Evolutionary conservation across 2,888 invertebrate species (phyloP).

Genomic region (Diachrysia chrysitis): DNA sequence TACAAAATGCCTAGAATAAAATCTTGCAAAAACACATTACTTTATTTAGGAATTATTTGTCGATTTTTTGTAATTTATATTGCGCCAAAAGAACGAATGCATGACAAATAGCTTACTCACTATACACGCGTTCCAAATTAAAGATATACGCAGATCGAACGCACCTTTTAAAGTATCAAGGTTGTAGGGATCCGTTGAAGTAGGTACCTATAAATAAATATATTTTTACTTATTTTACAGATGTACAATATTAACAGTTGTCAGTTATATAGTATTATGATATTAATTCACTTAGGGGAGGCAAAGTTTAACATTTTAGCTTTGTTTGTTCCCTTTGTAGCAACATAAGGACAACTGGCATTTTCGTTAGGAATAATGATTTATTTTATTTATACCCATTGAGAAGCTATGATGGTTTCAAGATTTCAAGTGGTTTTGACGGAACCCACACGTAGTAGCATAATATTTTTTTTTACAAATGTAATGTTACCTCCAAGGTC

Average conservation of each 20-base stretch:
- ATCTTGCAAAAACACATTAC: slow-evolving; percentile 26
- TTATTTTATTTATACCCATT: not conserved
- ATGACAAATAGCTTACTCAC: slow-evolving; percentile 52
- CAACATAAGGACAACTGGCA: not conserved
- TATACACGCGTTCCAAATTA: slow-evolving; percentile 60
- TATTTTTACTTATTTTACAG: slow-evolving; percentile 4
- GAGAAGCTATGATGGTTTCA: slow-evolving; percentile 3
- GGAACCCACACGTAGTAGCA: slow-evolving; percentile 25
- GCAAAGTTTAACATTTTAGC: not conserved
- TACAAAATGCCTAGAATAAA: slow-evolving; percentile 33
- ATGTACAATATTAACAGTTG: not conserved
- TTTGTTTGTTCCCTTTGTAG: not conserved
- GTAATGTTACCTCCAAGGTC: slow-evolving; percentile 40
- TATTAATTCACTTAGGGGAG: too few species aligned
- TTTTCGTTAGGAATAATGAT: slow-evolving; percentile 4
- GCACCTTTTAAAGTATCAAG: slow-evolving; percentile 64
- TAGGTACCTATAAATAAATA: not conserved
- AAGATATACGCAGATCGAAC: slow-evolving; percentile 58
- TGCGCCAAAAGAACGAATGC: slow-evolving; percentile 44
- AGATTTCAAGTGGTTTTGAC: slow-evolving; percentile 13
- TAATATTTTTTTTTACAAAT: slow-evolving; percentile 25
- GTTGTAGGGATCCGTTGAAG: slow-evolving; percentile 26
- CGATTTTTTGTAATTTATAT: slow-evolving; percentile 38
- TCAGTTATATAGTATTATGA: not conserved
- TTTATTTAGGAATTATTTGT: slow-evolving; percentile 23